phyloP scores from a whole-genome alignment of 2,888 invertebrate genomes.

The Polylopha cassiicola region DNA sequence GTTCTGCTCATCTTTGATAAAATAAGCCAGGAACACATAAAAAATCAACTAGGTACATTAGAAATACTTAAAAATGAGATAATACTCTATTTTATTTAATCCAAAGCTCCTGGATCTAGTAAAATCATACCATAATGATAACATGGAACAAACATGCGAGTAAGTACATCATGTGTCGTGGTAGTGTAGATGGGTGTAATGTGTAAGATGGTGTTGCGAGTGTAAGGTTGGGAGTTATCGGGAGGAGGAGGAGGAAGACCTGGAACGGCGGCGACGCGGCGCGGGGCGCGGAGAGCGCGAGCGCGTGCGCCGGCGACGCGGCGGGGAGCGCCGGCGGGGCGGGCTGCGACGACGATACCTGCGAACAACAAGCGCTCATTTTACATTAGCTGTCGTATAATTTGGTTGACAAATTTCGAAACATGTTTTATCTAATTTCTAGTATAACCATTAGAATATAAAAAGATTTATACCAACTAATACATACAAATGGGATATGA shows the following conservation, averaged over 20 bases:
- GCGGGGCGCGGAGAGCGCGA: slow-evolving; percentile 79
- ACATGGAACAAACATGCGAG: slow-evolving; percentile 21
- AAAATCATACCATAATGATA: slow-evolving; percentile 25
- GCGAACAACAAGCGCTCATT: slow-evolving; percentile 5
- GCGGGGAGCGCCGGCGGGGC: slow-evolving; percentile 76
- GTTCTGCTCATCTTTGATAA: too few species aligned
- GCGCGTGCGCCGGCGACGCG: slow-evolving; percentile 78
- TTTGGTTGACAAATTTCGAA: too few species aligned
- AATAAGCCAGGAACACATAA: too few species aligned
- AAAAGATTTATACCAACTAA: too few species aligned
- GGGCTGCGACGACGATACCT: slow-evolving; percentile 75
- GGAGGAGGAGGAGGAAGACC: slow-evolving; percentile 86
- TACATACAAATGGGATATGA: too few species aligned
- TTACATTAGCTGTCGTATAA: too few species aligned
- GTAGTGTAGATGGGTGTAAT: slow-evolving; percentile 6
- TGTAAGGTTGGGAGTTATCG: slow-evolving; percentile 57
- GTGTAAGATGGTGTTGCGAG: slow-evolving; percentile 11
- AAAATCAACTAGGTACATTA: too few species aligned
- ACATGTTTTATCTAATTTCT: too few species aligned
- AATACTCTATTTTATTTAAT: slow-evolving; percentile 24
- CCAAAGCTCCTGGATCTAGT: slow-evolving; percentile 19
- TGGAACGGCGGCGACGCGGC: slow-evolving; percentile 82
- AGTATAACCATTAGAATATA: too few species aligned
- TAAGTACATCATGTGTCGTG: slow-evolving; percentile 13
- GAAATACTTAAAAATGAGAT: too few species aligned